Base-by-base conservation (phyloP, 2,888 invertebrate genomes). In the Odontocolon sp. region DNA sequence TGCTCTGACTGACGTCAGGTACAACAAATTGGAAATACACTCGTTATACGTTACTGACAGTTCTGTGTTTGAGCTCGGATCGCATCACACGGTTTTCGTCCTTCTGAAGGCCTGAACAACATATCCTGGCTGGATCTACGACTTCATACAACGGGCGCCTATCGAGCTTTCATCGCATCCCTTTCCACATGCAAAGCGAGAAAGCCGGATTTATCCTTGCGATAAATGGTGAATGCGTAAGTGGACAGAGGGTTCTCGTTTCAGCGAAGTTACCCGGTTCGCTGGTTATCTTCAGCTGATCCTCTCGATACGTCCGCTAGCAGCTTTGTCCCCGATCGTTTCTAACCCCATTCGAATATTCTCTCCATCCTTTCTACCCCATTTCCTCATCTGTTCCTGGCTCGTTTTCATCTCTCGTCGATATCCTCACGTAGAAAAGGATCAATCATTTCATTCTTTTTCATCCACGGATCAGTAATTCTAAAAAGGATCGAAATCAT, bases 141-240 rank as follows among this genome's bases (percentile, higher is more conserved):
- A 42, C 11, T 52, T 18, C 26, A 26, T 47, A 38, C 52, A 21
- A 18, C 21, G 38, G 52, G 33, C 33, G 50, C 36, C 57, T 36
- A 14, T 26, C 21, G 50, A 63, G 67, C 77, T 57, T 72, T 73
- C 64, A 64, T 38, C 59, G 50, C 66, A 47, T 61, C 56, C 56
- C 64, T 57, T 72, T 63, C 36, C 56, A 73, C 79, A 80, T 80
- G 76, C 78, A 71, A 76, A 79, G 74, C 63, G 70, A 73, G 74
- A 74, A 74, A 76, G 69, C 71, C 68, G 64, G 78, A 81, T 81
- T 81, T 79, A 78, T 79, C 69, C 74, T 67, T 68, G 71, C 79
- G 78, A 81, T 81, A 79, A 81, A 71, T 76, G 61, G 68, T 63
- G 76, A 81, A 77, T 78, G 78, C 74, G 68, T 78, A 73, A 78